Conservation (phyloP, 2,113 vertebrate genomes). For the Reinhardtius hippoglossoides region DNA sequence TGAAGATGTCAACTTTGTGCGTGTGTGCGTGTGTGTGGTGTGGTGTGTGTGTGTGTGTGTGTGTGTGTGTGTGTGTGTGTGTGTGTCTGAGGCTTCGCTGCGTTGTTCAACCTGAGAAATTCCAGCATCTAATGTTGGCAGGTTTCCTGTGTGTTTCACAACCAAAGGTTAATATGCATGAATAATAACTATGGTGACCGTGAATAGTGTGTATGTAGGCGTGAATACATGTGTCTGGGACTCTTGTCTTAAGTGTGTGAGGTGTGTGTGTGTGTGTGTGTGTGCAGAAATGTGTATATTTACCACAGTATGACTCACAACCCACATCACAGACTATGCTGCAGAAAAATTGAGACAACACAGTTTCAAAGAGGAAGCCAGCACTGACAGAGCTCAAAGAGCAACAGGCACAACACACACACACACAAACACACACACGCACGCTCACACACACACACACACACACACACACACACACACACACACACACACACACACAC, state of each 20-base stretch:
- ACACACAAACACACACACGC: not conserved
- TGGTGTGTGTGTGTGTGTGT: slow-evolving; percentile 1
- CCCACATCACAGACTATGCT: slow-evolving; percentile 78
- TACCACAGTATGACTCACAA: slow-evolving; percentile 77
- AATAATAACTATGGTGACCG: slow-evolving; percentile 41
- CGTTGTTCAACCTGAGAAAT: slow-evolving; percentile 19
- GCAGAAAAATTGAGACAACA: slow-evolving; percentile 76
- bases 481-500: not conserved
- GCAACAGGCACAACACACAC: slow-evolving; percentile 53
- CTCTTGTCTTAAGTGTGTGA: not conserved
- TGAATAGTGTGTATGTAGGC: slow-evolving; percentile 34
- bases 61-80: not conserved
- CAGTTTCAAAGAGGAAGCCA: slow-evolving; percentile 82
- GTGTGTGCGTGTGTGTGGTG: too few species aligned
- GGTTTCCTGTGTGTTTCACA: slow-evolving; percentile 18
- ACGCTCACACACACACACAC: not conserved
- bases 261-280: slow-evolving; percentile 6
- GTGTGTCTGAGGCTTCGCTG: slow-evolving; percentile 23
- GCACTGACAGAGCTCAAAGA: slow-evolving; percentile 72
- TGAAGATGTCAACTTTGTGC: slow-evolving; percentile 35
- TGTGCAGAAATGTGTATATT: slow-evolving; percentile 67
- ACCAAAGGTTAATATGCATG: slow-evolving; percentile 19
- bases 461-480: too few species aligned
- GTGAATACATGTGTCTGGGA: slow-evolving; percentile 11
- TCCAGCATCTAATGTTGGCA: slow-evolving; percentile 20